These are phyloP conservation scores for Malurus cyaneus DNA, from an alignment of 2,113 vertebrate species.

Conservation along the genomic window DNA sequence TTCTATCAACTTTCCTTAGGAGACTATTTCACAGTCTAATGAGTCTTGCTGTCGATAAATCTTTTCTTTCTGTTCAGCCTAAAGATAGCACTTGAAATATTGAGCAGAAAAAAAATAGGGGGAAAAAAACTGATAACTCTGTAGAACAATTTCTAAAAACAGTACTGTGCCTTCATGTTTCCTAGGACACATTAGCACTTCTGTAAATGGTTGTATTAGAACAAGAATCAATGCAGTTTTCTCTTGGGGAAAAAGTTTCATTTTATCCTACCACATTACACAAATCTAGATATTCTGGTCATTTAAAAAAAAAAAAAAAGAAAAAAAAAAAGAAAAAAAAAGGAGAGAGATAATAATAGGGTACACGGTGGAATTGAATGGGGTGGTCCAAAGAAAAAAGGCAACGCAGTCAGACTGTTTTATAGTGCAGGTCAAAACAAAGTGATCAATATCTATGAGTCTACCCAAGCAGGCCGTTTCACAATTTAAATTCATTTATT, in stretches of 20 bases:
- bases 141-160: not conserved
- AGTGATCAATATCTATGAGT: not conserved
- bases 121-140: not conserved
- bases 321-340: too few species aligned
- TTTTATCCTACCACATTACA: not conserved
- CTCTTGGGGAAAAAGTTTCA: not conserved
- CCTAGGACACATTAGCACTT: not conserved
- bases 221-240: not conserved
- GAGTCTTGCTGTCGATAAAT: constrained; percentile 7
- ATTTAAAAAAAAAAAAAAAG: not conserved
- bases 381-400: not conserved
- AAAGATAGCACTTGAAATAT: constrained; percentile 28
- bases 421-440: not conserved
- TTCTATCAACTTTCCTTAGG: not conserved
- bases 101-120: not conserved
- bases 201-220: not conserved
- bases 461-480: not conserved
- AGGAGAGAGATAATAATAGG: accelerated
- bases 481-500: not conserved
- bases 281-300: not conserved
- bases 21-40: not conserved
- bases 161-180: not conserved
- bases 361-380: not conserved
- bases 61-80: not conserved
- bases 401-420: not conserved